Conservation (phyloP, 1,140 invertebrate genomes). For the Maconellicoccus hirsutus region DNA sequence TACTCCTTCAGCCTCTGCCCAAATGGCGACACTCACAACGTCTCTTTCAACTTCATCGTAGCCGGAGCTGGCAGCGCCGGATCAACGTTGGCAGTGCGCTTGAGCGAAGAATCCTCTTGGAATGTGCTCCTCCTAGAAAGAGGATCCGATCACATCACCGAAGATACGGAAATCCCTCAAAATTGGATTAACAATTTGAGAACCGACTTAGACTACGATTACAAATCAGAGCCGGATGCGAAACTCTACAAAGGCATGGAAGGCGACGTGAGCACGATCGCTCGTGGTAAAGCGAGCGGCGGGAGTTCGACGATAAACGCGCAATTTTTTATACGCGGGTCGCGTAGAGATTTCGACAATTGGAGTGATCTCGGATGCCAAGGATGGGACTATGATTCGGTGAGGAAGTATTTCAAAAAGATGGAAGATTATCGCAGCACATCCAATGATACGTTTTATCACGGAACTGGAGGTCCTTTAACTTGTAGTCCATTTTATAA, state of each 20-base stretch:
- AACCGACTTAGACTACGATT: conserved; percentile 10
- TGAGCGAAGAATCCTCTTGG: conserved; percentile 47
- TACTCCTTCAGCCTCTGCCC: background rate
- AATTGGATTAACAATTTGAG: background rate
- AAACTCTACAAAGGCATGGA: conserved; percentile 27
- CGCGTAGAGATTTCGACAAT: conserved; percentile 43
- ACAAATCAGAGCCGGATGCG: background rate
- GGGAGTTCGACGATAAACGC: conserved; percentile 49
- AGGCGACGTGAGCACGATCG: background rate
- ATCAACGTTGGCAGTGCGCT: conserved; percentile 40
- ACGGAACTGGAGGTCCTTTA: conserved; percentile 50
- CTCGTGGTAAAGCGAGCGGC: conserved; percentile 44
- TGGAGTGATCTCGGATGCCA: conserved; percentile 39
- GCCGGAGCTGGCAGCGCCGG: conserved; percentile 45
- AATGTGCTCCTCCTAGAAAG: conserved; percentile 40
- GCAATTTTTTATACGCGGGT: conserved; percentile 49
- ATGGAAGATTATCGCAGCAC: conserved; percentile 49
- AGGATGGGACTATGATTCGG: conserved; percentile 45
- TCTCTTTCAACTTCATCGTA: conserved; percentile 35
- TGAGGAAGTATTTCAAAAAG: conserved; percentile 70
- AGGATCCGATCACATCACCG: conserved; percentile 52
- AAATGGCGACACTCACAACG: conserved; percentile 35
- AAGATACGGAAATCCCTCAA: conserved; percentile 24
- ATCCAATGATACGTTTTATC: conserved; percentile 42
- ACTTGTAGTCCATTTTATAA: conserved; percentile 51